These are phyloP conservation scores for Chaenogobius annularis DNA, from an alignment of 2,113 vertebrate species.

Conservation along the genomic window DNA sequence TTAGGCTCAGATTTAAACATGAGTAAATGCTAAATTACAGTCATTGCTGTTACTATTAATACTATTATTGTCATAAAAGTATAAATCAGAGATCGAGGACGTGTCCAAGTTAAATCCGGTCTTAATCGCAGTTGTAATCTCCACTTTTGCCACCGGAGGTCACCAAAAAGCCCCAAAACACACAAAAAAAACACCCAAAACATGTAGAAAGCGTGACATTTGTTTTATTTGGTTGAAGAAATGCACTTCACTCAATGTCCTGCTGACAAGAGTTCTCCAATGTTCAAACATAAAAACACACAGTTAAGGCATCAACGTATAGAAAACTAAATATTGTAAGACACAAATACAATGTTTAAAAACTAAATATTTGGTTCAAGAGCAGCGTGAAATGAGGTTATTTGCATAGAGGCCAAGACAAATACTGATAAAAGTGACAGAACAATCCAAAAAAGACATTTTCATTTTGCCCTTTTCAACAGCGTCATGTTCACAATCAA, in stretches of 20 bases:
- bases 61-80: background rate
- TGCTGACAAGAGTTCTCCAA: background rate
- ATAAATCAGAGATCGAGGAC: background rate
- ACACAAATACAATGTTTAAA: background rate
- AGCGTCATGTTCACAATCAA: background rate
- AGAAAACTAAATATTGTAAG: background rate
- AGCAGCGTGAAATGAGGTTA: background rate
- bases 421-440: background rate
- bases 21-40: background rate
- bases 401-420: background rate
- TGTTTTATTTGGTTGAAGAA: constrained; percentile 2
- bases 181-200: background rate
- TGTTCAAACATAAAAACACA: background rate
- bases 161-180: no score
- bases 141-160: no score
- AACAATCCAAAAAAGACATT: no score
- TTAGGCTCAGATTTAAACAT: no score
- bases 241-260: background rate
- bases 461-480: background rate
- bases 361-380: constrained; percentile 11
- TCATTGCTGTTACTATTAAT: no score
- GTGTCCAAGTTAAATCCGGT: background rate
- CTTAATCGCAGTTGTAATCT: no score
- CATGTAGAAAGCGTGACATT: background rate
- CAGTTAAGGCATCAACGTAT: constrained; percentile 2